A percentile compares a stretch with the other conserved stretches of the same genome.
These are phyloP conservation scores for Lycophotia porphyrea DNA, from an alignment of 2,888 invertebrate species.

Conservation along the genomic window DNA sequence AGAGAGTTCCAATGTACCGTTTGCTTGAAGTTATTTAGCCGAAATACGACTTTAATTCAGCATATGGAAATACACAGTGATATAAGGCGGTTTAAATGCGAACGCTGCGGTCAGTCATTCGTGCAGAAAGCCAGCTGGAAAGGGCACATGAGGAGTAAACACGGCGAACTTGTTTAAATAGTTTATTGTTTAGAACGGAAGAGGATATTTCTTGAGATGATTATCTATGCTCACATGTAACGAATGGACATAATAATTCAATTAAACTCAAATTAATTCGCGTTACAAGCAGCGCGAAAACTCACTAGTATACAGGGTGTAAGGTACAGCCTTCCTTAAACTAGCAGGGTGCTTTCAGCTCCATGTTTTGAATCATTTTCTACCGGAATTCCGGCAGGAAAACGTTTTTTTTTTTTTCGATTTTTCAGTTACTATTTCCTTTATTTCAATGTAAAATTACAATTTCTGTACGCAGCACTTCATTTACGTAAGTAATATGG, in stretches of 20 bases:
- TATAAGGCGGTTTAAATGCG: constrained; percentile 68
- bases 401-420: no score
- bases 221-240: neutral
- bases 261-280: neutral
- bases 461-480: no score
- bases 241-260: no score
- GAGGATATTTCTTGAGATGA: neutral
- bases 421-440: no score
- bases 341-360: no score
- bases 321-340: no score
- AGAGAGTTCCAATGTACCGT: constrained; percentile 77
- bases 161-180: constrained; percentile 52
- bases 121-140: constrained; percentile 71
- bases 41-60: constrained; percentile 68
- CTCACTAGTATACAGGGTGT: neutral
- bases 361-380: no score
- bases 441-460: no score
- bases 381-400: no score
- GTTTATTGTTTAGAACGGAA: neutral
- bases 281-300: neutral
- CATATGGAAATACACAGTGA: constrained; percentile 74
- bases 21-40: constrained; percentile 75
- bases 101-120: constrained; percentile 68
- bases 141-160: constrained; percentile 68
- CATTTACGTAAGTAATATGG: no score